Base-by-base conservation (phyloP, 2,888 invertebrate genomes). In the Sphaerophoria rueppellii region DNA sequence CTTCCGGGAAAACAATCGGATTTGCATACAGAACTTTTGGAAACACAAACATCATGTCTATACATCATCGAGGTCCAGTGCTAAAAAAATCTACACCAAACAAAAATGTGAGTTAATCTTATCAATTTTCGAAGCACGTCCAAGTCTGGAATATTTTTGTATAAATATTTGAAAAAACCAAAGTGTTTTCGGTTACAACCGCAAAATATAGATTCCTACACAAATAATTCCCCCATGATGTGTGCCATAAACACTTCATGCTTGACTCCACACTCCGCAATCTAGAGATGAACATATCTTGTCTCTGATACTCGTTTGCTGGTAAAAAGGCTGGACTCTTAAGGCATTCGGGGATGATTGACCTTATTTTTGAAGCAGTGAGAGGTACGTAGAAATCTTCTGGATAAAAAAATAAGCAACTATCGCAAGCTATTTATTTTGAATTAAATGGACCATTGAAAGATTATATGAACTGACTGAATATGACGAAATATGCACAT, bases 151-250 rank as follows among this genome's bases (percentile, higher is more conserved):
- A 67, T 46, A 69, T 61, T 70, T 57, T 57, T 55, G 46, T 46
- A 80, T 80, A 80, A 80, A 75, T 81, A 75, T 81, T 81, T 75
- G 73, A 78, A 63, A 60, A 73, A 73, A 69, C 73, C 79, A 69
- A 75, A 71, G 65, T 75, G 74, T 74, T 67, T 55, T 77, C 60
- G 77, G 77, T 82, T 82, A 73, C 57, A 77, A 60, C 67, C 43
- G 16, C 82, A 73, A 48, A 73, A 46, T 73, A 82, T 73, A 46
- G 46, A 77, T 73, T 69, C 77, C 24, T 24, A 24, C 24, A 24
- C 24, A 24, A 24, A 24, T 24, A 24, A 24, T 24, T 24, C 24
- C 24, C 24, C 52, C 73, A 82, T 82, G 61, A 69, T 61, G 73
- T 82, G 69, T 82, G 69, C 72, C 63, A 43, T 58, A 40, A 77